Conservation (phyloP, 2,888 invertebrate genomes). For the Helicoverpa assulta region DNA sequence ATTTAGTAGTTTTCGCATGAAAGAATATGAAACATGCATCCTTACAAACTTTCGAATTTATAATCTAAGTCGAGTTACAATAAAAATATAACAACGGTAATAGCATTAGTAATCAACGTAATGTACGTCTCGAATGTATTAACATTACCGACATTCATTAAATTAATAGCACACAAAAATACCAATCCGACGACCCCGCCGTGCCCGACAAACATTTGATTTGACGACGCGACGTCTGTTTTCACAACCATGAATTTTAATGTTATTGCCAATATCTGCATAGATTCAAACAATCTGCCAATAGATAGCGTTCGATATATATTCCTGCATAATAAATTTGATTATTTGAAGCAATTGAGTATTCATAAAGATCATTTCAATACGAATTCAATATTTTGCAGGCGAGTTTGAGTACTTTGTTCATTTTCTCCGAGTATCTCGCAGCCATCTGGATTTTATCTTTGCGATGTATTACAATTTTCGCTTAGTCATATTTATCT, state of each 20-base stretch:
- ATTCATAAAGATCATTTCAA: conserved; percentile 68
- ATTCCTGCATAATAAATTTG: conserved; percentile 54
- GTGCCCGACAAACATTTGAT: conserved; percentile 46
- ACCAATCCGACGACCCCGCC: conserved; percentile 17
- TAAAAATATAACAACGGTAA: conserved; percentile 26
- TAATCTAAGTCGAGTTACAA: no score
- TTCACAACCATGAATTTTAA: conserved; percentile 59
- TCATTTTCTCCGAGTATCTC: conserved; percentile 68
- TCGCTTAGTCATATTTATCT: conserved; percentile 75
- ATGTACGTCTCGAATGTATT: conserved; percentile 23
- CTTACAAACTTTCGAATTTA: no score
- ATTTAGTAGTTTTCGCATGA: no score
- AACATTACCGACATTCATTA: conserved; percentile 28
- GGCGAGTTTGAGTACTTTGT: conserved; percentile 69
- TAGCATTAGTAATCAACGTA: conserved; percentile 51
- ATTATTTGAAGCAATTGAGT: conserved; percentile 68
- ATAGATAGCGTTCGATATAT: conserved; percentile 44
- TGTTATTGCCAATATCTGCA: conserved; percentile 53
- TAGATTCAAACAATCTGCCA: conserved; percentile 47
- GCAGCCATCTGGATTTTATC: conserved; percentile 78
- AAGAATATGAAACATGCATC: no score
- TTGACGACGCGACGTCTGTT: conserved; percentile 34
- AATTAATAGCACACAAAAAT: conserved; percentile 40
- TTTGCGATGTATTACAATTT: conserved; percentile 75
- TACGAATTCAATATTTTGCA: conserved; percentile 70